Conservation (phyloP, 2,888 invertebrate genomes). For the Criorhina ranunculi region DNA sequence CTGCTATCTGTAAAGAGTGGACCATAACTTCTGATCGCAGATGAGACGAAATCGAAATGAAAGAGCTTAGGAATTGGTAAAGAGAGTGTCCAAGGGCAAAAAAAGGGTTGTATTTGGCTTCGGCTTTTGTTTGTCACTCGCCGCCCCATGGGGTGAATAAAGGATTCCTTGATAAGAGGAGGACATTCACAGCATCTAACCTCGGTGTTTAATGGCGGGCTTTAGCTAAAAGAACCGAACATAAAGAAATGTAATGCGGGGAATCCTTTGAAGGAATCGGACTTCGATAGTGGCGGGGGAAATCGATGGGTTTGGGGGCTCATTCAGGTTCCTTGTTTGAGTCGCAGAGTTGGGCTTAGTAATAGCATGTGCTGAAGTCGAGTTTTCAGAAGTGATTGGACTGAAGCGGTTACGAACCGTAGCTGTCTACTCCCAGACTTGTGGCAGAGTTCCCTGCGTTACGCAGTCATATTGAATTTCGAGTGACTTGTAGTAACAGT, state of each 20-base stretch:
- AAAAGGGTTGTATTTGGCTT: constrained; percentile 68
- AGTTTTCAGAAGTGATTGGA: no score
- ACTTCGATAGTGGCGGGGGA: background rate
- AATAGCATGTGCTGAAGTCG: no score
- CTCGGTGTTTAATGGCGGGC: constrained; percentile 71
- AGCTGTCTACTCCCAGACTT: no score
- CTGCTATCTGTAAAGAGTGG: constrained; percentile 82
- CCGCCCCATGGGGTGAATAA: constrained; percentile 49
- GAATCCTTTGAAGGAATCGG: constrained; percentile 58
- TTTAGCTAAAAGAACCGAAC: constrained; percentile 56
- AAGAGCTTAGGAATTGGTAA: constrained; percentile 48
- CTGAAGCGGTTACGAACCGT: no score
- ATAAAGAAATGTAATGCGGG: constrained; percentile 61
- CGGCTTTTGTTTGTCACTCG: background rate
- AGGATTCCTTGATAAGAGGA: constrained; percentile 60
- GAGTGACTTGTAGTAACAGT: no score
- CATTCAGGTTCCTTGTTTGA: background rate
- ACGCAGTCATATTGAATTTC: no score
- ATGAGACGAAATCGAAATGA: constrained; percentile 79
- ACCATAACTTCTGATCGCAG: constrained; percentile 84
- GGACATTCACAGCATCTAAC: constrained; percentile 75
- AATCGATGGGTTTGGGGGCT: background rate
- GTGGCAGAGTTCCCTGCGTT: no score
- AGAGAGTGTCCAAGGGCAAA: background rate
- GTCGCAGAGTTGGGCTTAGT: no score